phyloP scores from a whole-genome alignment of 2,797 vertebrate genomes.

The Menidia menidia region DNA sequence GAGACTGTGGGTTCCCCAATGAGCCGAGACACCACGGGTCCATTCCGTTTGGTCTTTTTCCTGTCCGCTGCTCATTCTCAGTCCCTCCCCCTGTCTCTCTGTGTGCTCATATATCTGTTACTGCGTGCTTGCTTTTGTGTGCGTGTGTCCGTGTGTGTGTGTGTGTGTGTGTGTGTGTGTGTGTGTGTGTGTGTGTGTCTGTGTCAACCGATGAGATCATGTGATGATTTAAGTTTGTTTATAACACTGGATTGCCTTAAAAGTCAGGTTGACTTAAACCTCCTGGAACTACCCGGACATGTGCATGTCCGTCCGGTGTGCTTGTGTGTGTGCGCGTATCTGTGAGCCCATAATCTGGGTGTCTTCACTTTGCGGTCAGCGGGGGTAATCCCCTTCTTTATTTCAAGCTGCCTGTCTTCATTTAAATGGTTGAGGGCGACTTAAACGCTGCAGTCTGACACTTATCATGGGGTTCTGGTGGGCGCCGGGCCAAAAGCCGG shows the following conservation, averaged over 20 bases:
- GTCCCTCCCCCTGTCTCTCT: not conserved
- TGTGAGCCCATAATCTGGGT: conserved; percentile 41
- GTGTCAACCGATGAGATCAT: conserved; percentile 55
- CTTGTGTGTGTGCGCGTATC: conserved; percentile 10
- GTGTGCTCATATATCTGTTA: conserved; percentile 9
- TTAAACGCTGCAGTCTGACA: not conserved
- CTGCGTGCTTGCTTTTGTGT: conserved; percentile 5
- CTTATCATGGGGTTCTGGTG: not conserved
- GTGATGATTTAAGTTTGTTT: conserved; percentile 66
- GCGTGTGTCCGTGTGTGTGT: not conserved
- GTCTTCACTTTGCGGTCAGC: conserved; percentile 50
- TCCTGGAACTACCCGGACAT: conserved; percentile 27
- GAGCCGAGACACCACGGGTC: conserved; percentile 35
- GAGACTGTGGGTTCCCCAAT: conserved; percentile 36
- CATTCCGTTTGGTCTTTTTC: not conserved
- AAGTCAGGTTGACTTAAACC: conserved; percentile 41
- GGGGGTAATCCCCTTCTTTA: conserved; percentile 53
- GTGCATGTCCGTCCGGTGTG: not conserved
- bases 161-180: not conserved
- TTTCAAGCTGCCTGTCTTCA: not conserved
- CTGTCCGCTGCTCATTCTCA: not conserved
- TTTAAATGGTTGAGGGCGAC: not conserved
- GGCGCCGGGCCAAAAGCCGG: too few relatives aligned
- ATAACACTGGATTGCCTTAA: conserved; percentile 40
- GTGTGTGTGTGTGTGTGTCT: not conserved